phyloP scores from a whole-genome alignment of 2,888 invertebrate species.

The Mythimna lalbum region DNA sequence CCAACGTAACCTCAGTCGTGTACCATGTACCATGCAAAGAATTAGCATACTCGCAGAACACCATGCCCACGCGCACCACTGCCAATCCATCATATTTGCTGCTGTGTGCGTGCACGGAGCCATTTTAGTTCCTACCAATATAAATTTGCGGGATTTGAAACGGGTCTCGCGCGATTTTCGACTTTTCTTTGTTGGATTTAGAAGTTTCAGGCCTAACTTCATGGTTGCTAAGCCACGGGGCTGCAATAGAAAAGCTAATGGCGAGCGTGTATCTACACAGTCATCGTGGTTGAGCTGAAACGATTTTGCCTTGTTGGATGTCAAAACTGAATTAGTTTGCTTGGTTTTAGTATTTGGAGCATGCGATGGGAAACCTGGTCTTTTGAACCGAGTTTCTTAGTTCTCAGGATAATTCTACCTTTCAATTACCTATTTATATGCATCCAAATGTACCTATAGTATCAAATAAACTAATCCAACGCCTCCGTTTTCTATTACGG shows the following conservation, averaged over 20 bases:
- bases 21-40: constrained; percentile 77
- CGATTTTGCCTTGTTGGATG: constrained; percentile 51
- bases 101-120: constrained; percentile 76
- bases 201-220: constrained; percentile 31
- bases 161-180: constrained; percentile 55
- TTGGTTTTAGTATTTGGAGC: constrained; percentile 30
- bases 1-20: constrained; percentile 76
- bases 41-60: constrained; percentile 88
- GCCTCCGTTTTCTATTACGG: constrained; percentile 1
- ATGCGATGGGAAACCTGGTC: constrained; percentile 27
- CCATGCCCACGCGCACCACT: constrained; percentile 83
- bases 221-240: constrained; percentile 14
- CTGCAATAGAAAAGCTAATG: constrained; percentile 57
- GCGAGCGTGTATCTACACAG: constrained; percentile 48
- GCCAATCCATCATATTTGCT: constrained; percentile 86
- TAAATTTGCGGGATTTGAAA: constrained; percentile 62
- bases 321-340: constrained; percentile 49
- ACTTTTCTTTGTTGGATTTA: constrained; percentile 61
- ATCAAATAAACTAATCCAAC: constrained; percentile 4
- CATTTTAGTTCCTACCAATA: constrained; percentile 72
- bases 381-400: background rate
- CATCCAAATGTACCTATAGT: constrained; percentile 5
- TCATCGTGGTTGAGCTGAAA: constrained; percentile 40
- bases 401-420: background rate
- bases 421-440: constrained; percentile 6